phyloP scores from a whole-genome alignment of 1,140 invertebrate genomes.

The Papilio glaucus region DNA sequence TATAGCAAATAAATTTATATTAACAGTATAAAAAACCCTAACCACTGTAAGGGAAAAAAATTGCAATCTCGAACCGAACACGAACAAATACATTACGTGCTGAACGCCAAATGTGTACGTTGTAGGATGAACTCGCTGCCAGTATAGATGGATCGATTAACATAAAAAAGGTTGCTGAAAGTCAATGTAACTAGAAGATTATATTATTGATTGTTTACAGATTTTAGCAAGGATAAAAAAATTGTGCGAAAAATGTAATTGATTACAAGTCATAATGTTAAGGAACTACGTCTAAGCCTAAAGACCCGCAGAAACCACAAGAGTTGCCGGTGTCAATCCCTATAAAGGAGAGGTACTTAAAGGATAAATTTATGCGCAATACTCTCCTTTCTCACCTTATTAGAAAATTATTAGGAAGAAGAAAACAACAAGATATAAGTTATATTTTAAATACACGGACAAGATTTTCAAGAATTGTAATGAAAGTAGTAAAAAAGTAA shows the following conservation, averaged over 20 bases:
- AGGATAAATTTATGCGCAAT: too few species aligned
- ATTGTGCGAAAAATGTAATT: too few species aligned
- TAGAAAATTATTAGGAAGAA: too few species aligned
- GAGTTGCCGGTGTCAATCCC: too few species aligned
- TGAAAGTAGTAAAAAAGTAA: slow-evolving; percentile 16
- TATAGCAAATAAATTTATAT: slow-evolving; percentile 7
- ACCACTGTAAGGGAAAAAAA: not conserved
- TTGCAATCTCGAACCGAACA: not conserved
- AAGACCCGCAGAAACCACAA: too few species aligned
- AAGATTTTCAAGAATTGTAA: not conserved
- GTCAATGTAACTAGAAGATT: not conserved
- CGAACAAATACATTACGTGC: not conserved
- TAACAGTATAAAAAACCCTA: not conserved
- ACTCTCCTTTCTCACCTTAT: too few species aligned
- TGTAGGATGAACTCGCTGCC: not conserved
- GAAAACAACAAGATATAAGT: too few species aligned
- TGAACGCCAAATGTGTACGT: not conserved
- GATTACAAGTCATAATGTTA: too few species aligned
- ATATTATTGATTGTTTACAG: too few species aligned
- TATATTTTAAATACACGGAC: not conserved
- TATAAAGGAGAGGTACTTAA: too few species aligned
- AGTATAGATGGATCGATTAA: not conserved
- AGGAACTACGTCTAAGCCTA: too few species aligned
- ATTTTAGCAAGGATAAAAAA: too few species aligned
- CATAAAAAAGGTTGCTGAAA: not conserved